Evolutionary conservation across 2,888 invertebrate genomes (phyloP).

Genomic region (Drosophila lacicola): DNA sequence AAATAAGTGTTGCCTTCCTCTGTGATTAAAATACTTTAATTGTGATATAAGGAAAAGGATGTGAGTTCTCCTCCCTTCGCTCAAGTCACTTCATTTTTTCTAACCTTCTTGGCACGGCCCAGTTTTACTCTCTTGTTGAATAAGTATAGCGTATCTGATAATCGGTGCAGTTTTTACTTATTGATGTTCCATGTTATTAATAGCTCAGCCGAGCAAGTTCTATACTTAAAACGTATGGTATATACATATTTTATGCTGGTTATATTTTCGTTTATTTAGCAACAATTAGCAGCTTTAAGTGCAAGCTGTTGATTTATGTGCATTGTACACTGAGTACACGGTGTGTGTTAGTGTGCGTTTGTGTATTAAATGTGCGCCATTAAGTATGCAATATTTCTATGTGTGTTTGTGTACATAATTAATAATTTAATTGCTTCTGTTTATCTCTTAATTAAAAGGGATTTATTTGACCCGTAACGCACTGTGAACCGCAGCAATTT

Average conservation of each 20-base stretch:
- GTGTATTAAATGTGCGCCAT: conserved; percentile 22
- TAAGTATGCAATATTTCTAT: conserved; percentile 28
- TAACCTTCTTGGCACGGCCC: too few relatives aligned
- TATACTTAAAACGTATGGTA: conserved; percentile 11
- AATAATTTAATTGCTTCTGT: conserved; percentile 84
- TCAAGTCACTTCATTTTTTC: too few relatives aligned
- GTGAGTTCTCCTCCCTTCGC: too few relatives aligned
- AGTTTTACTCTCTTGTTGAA: too few relatives aligned
- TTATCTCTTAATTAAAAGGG: conserved; percentile 84
- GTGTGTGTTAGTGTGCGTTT: conserved; percentile 2
- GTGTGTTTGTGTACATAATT: conserved; percentile 67
- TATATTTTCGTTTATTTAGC: conserved; percentile 61
- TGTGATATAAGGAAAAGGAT: too few relatives aligned
- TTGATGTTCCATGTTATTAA: conserved; percentile 30
- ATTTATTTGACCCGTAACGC: conserved; percentile 70
- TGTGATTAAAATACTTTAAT: too few relatives aligned
- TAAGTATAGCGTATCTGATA: background rate
- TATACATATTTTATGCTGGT: conserved; percentile 63
- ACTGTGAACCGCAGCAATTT: conserved; percentile 46
- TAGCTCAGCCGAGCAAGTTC: conserved; percentile 9
- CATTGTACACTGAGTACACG: background rate
- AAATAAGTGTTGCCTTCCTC: too few relatives aligned
- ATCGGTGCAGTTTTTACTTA: conserved; percentile 12
- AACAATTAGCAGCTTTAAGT: conserved; percentile 79
- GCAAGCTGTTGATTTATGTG: conserved; percentile 60